Base-by-base conservation (phyloP, 2,797 vertebrate species). In the Acrossocheilus fasciatus region DNA sequence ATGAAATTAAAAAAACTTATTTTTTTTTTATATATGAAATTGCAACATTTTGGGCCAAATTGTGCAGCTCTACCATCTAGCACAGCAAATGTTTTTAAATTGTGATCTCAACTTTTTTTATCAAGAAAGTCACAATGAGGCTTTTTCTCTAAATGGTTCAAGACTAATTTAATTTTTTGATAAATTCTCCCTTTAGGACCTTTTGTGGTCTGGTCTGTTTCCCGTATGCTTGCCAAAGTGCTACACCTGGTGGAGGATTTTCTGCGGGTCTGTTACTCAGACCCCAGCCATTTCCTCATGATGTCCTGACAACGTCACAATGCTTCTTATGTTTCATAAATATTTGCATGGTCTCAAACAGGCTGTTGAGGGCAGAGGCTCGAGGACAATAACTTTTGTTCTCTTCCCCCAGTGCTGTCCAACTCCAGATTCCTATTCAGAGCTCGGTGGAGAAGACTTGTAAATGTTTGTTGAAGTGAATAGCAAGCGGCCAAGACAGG, bases 261-360 rank as follows among this genome's bases (percentile, higher is more conserved):
- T 52, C 79, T 69, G 45, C 1, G 12, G 45, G 64, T 59, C 45
- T 72, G 52, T 85, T 79, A 7, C 62, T 80, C 26, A 85, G 36
- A 36, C 26, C 39, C 3, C 23, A 41, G 62, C n/a, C 54, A 36
- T 80, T 78, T 80, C 76, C 76, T 70, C 76, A 72, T 62, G 84
- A 73, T 66, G 66, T 52, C 15, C 18, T 64, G 20, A 45, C 0
- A 36, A 76, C 10, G 36, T 82, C 74, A 77, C 79, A 69, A 15
- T 62, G 11, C 39, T 70, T 72, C 66, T 72, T 34, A 17, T 73
- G 57, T 64, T 79, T 69, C 84, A 82, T 76, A 88, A 82, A 85
- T 82, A 84, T 88, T 69, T 76, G 43, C 36, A 75, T 80, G 50
- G 84, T 82, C 66, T 82, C 52, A 73, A 11, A 77, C 30, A 41